phyloP scores from a whole-genome alignment of 2,888 invertebrate species.

The Cerastis leucographa region DNA sequence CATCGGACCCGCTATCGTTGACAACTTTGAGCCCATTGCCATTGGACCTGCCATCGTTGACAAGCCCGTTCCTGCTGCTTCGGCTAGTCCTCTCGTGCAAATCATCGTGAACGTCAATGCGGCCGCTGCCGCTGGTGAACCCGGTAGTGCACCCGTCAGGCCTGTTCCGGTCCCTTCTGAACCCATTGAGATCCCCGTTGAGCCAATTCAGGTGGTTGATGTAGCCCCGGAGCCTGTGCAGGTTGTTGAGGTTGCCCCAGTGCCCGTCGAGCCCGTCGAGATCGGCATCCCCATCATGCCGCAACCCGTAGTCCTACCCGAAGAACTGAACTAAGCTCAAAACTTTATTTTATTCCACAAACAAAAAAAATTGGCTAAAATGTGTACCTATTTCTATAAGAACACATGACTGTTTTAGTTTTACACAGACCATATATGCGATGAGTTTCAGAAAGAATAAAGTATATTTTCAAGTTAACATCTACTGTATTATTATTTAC shows the following conservation, averaged over 20 bases:
- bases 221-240: constrained; percentile 57
- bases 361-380: background rate
- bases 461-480: constrained; percentile 20
- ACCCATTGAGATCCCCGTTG: constrained; percentile 13
- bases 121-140: background rate
- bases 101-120: constrained; percentile 41
- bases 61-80: constrained; percentile 15
- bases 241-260: constrained; percentile 41
- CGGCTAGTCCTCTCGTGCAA: constrained; percentile 33
- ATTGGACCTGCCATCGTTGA: constrained; percentile 47
- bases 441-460: constrained; percentile 16
- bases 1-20: constrained; percentile 16
- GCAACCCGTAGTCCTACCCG: constrained; percentile 63
- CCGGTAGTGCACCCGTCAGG: constrained; percentile 4
- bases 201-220: constrained; percentile 56
- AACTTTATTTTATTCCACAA: background rate
- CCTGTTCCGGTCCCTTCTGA: constrained; percentile 23
- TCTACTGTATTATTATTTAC: background rate
- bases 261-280: constrained; percentile 62
- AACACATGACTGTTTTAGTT: background rate
- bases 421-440: background rate
- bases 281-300: constrained; percentile 58
- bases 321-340: constrained; percentile 61
- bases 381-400: background rate
- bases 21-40: constrained; percentile 43